Base-by-base conservation (phyloP, 2,888 invertebrate species). In the Cantharis nigra region DNA sequence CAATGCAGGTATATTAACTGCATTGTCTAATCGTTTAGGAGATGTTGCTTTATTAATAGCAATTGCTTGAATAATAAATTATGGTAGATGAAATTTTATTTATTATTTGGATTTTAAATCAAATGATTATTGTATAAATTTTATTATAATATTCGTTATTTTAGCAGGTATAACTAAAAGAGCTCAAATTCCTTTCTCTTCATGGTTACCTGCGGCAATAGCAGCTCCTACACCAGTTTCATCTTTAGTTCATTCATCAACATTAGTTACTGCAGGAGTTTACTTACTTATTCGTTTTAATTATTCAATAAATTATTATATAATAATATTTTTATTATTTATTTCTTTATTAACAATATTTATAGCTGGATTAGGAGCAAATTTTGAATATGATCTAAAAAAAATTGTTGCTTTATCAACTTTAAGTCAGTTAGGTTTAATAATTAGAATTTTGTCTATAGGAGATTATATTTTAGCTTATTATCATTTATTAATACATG, bases 391-490 rank as follows among this genome's bases (percentile, higher is more conserved):
- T 90, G 94, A 94, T 90, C 90, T 93, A 85, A 94, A 94, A 88
- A 94, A 94, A 89, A 93, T 94, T 91, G 93, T 95, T 93, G 94
- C 94, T 85, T 89, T 93, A 85, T 94, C 94, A 0, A 94, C 94
- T 81, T 90, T 95, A 88, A 94, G 94, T 1, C 94, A 95, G 85
- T 89, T 95, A 91, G 75, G 75, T 7, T 65, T 75, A 67, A 76
- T 76, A 63, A 92, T 94, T 87, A 86, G 89, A 81, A 86, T 88
- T 84, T 84, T 92, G 80, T 83, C 87, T 9, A 78, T 91, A 82
- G 88, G 89, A 0, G 88, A 90, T 78, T 84, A 85, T 80, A 87
- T 90, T 78, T 89, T 94, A 84, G 90, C 92, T 83, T 93, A 93
- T 91, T 93, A 93, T 91, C 94, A 94, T 91, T 88, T 94, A 85